Evolutionary conservation across 2,888 invertebrate species (phyloP).

Genomic region (Ectemnius lituratus): DNA sequence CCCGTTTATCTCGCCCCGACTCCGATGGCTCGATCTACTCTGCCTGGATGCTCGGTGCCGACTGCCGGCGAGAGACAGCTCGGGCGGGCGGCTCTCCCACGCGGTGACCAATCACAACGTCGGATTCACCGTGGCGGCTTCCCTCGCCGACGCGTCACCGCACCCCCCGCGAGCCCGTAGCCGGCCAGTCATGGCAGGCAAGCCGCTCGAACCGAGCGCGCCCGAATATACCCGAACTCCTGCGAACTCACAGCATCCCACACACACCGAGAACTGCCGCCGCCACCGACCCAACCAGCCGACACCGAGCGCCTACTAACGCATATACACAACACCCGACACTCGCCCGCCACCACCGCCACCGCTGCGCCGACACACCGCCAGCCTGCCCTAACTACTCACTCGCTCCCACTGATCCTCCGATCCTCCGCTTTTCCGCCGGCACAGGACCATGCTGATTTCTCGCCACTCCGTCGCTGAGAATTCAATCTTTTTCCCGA

Average conservation of each 20-base stretch:
- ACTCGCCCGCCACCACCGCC: no score
- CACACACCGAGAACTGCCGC: background rate
- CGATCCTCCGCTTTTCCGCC: no score
- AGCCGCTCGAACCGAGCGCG: slow-evolving; percentile 56
- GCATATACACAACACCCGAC: no score
- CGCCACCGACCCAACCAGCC: background rate
- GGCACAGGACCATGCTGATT: no score
- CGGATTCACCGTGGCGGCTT: slow-evolving; percentile 70
- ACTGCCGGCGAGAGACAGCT: slow-evolving; percentile 73
- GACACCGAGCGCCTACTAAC: background rate
- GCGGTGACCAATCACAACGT: slow-evolving; percentile 74
- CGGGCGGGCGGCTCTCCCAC: slow-evolving; percentile 77
- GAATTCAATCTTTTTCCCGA: no score
- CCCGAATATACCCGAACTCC: slow-evolving; percentile 60
- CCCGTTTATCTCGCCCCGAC: slow-evolving; percentile 50
- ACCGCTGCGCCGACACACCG: no score
- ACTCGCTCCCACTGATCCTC: no score
- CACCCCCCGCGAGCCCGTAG: slow-evolving; percentile 54
- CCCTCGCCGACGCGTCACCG: slow-evolving; percentile 72
- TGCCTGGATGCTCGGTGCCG: slow-evolving; percentile 73
- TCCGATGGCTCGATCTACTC: slow-evolving; percentile 65
- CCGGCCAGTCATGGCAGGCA: slow-evolving; percentile 75
- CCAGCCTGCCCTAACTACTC: no score
- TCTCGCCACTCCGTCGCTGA: no score
- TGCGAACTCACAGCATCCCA: slow-evolving; percentile 3